Base-by-base conservation (phyloP, 2,797 vertebrate genomes). In the Gymnodraco acuticeps region DNA sequence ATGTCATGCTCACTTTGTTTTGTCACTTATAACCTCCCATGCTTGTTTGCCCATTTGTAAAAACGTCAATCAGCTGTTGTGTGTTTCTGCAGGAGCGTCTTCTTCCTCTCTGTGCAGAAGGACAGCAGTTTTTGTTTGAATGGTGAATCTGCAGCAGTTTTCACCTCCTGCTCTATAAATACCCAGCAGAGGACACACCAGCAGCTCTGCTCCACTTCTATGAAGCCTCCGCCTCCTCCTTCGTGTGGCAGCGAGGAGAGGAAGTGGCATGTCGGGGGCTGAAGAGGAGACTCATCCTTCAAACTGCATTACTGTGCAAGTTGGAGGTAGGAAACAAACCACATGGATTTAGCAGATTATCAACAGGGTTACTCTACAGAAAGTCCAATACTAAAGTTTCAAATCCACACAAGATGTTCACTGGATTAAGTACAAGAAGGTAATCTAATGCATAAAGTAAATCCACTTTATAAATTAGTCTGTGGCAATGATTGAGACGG, bases 81-180 rank as follows among this genome's bases (percentile, higher is more conserved):
- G 69, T 53, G 48, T 75, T 70, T 53, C 46, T 61, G 69, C 69
- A 41, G 33, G 33, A 33, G 33, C 6, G 7, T 33, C 33, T 8
- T 33, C 33, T 8, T 33, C 33, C 33, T 33, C 33, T 5, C 33
- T 33, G 5, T 8, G 33, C 78, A 77, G 71, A 85, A 80, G 53
- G 72, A 78, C 76, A 82, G 74, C 65, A 64, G 56, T 84, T 76
- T 73, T 85, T 83, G 78, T 84, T 71, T 62, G 73, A 38, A 38
- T 38, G 41, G 64, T 70, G 67, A 77, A 89, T 78, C 88, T 87
- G 83, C 75, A 83, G 90, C 75, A 4, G 73, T 86, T 86, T 86
- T 79, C 77, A 83, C 84, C 86, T 89, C 77, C 75, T 62, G 3
- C 79, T 74, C 87, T 89, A 91, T 87, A 89, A 90, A 90, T 91